Conservation (phyloP, 2,113 vertebrate species). For the Trichomycterus rosablanca region DNA sequence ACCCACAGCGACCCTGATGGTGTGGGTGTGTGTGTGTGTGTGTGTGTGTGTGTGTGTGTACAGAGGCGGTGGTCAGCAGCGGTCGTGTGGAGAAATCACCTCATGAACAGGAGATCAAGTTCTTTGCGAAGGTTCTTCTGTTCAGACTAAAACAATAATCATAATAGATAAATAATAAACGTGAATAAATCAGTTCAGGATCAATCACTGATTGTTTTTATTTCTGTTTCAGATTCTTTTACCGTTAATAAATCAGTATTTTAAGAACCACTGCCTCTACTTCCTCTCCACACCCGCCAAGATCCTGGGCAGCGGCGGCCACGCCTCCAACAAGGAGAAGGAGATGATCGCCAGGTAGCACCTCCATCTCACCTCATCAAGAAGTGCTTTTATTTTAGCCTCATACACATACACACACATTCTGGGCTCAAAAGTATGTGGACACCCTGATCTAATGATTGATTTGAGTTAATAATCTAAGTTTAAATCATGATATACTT, state of each 20-base stretch:
- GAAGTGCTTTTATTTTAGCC: no score
- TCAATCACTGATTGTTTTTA: no score
- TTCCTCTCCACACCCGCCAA: slow-evolving; percentile 79
- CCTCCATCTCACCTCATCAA: no score
- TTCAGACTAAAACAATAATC: neutral
- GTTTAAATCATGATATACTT: no score
- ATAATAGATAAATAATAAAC: neutral
- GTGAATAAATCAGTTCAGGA: no score
- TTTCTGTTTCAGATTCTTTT: slow-evolving; percentile 75
- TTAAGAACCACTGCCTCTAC: slow-evolving; percentile 83
- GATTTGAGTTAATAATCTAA: no score
- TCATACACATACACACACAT: no score
- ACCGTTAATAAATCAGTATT: slow-evolving; percentile 89
- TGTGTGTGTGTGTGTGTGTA: slow-evolving; percentile 17
- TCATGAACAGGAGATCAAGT: slow-evolving; percentile 92
- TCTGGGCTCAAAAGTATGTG: no score
- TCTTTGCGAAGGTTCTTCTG: slow-evolving; percentile 95
- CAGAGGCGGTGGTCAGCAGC: slow-evolving; percentile 93
- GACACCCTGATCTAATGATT: no score
- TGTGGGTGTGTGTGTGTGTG: neutral
- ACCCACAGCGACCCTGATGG: no score
- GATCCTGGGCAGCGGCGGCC: slow-evolving; percentile 84
- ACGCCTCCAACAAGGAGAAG: slow-evolving; percentile 92
- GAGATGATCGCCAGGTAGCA: slow-evolving; percentile 90
- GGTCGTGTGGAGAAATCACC: slow-evolving; percentile 92